Evolutionary conservation across 2,113 vertebrate species (phyloP).

Genomic region (Albula glossodonta): DNA sequence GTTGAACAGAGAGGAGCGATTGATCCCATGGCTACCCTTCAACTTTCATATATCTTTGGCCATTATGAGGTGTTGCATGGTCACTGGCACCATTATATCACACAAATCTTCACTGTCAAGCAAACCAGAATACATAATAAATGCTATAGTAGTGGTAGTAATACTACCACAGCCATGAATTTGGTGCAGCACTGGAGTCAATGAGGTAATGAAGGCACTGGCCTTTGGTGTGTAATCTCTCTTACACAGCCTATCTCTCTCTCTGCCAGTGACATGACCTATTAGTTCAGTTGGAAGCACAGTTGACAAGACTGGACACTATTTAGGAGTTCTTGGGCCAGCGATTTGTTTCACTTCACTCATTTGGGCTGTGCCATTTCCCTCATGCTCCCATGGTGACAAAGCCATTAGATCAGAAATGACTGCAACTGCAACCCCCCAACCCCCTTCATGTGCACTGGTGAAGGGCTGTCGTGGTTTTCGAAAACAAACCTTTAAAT

Average conservation of each 20-base stretch:
- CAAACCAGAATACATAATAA: neutral
- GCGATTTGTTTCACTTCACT: neutral
- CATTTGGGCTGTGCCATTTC: neutral
- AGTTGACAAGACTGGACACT: neutral
- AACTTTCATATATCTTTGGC: neutral
- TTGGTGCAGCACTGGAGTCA: neutral
- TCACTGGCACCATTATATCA: neutral
- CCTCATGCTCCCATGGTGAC: neutral
- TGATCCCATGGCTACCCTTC: neutral
- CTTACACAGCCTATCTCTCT: neutral
- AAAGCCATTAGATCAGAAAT: neutral
- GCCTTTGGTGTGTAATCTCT: neutral
- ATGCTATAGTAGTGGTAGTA: neutral
- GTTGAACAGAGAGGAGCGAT: neutral
- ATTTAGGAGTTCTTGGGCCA: neutral
- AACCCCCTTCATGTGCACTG: neutral
- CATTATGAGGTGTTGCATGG: neutral
- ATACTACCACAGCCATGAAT: neutral
- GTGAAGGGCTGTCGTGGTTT: neutral
- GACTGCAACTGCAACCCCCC: neutral
- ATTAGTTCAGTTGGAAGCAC: neutral
- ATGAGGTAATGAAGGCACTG: neutral
- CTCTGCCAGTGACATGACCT: neutral
- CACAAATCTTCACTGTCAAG: neutral
- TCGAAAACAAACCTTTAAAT: neutral